Conservation (phyloP, 2,888 invertebrate genomes). For the Congeria kusceri region DNA sequence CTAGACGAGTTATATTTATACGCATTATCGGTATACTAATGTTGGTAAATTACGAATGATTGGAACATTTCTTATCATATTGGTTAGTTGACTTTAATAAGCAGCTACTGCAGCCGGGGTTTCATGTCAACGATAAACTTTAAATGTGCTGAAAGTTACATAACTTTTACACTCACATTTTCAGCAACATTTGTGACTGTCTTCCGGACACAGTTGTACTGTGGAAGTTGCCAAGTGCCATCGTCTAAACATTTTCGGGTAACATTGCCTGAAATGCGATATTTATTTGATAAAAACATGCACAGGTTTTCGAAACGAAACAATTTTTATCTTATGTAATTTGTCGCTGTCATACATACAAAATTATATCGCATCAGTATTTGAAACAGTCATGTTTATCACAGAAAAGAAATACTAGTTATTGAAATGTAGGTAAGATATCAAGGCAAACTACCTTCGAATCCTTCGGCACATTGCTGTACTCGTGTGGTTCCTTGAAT, state of each 20-base stretch:
- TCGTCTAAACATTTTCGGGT: slow-evolving; percentile 6
- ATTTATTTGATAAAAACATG: background rate
- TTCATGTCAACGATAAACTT: background rate
- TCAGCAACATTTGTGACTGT: slow-evolving; percentile 7
- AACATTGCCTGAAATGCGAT: background rate
- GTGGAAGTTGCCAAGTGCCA: slow-evolving; percentile 14
- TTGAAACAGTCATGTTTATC: background rate
- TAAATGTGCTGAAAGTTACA: background rate
- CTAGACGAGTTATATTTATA: too few relatives aligned
- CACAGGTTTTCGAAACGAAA: too few relatives aligned
- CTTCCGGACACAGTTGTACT: background rate
- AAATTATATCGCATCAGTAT: background rate
- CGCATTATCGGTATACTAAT: too few relatives aligned
- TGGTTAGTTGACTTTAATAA: too few relatives aligned
- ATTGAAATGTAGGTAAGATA: too few relatives aligned
- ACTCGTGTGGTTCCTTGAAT: background rate
- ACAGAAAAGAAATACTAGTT: too few relatives aligned
- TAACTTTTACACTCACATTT: background rate
- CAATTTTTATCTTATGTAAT: too few relatives aligned
- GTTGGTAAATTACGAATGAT: too few relatives aligned
- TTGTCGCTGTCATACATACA: too few relatives aligned
- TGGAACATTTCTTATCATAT: too few relatives aligned
- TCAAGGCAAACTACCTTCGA: too few relatives aligned
- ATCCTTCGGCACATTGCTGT: background rate
- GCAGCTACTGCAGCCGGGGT: background rate